Percentiles rank a stretch among this genome's conserved stretches.
Conservation (phyloP, 2,797 vertebrate species). For the Prunella strophiata region DNA sequence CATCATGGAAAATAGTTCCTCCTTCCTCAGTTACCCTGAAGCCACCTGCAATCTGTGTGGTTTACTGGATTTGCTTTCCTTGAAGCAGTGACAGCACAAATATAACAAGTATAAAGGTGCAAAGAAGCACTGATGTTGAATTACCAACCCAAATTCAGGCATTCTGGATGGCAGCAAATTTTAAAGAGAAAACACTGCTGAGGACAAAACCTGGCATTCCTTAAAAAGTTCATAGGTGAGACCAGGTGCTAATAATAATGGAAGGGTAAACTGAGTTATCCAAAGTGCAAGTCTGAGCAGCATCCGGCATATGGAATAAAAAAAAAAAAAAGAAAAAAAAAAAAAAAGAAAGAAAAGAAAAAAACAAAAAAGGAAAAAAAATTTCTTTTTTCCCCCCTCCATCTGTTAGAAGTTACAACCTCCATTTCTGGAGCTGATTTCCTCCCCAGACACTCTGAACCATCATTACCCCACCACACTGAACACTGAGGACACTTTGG, state of each 20-base stretch:
- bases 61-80: not conserved
- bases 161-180: not conserved
- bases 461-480: not conserved
- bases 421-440: not conserved
- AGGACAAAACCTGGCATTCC: not conserved
- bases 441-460: not conserved
- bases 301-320: not conserved
- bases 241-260: rapidly evolving
- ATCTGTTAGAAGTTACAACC: not conserved
- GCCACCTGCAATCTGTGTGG: not conserved
- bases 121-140: not conserved
- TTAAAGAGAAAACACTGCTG: not conserved
- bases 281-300: not conserved
- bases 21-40: not conserved
- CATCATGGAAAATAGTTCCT: not conserved
- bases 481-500: not conserved
- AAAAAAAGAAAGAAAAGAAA: not conserved
- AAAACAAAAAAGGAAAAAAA: not conserved
- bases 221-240: not conserved
- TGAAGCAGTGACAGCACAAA: not conserved
- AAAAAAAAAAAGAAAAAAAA: not conserved
- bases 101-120: not conserved
- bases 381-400: rapidly evolving
- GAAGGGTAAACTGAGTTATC: not conserved
- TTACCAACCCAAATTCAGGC: not conserved